Evolutionary conservation across 1,140 invertebrate species (phyloP), one percentile per base, ranked within the genome.

Genomic region (Cotesia glomerata): DNA sequence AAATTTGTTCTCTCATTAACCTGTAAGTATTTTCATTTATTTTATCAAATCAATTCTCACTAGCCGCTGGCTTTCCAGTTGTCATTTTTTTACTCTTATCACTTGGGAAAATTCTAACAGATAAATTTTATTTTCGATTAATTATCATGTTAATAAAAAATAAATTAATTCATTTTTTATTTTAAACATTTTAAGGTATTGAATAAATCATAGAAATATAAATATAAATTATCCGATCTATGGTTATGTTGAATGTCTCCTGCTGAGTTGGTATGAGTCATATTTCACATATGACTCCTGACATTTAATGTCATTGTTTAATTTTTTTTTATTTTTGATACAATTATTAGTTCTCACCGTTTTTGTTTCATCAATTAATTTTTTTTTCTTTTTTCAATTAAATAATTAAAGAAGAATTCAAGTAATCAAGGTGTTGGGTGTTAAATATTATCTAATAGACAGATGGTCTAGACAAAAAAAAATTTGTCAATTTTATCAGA

Each of bases 261-360:
- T 68, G 13, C 71, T 35, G 65, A 51, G 64, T 18, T 56, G 14
- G 56, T 52, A 51, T 73, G 76, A 79, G 69, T 79, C 76, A 77
- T 74, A 64, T 66, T 73, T 45, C 39, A 59, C 74, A 77, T 71
- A 63, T 74, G 71, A 75, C 59, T 73, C 35, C 71, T 75, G 64
- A 65, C 58, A 75, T 58, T 58, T 77, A 59, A 67, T 69, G 16
- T 61, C 11, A 69, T 69, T 59, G 35, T 56, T 59, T 11, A 39
- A 61, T 34, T 18, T 1, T 13, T 11, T 45, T 16, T 68, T 14
- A 56, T 58, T 34, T 8, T 32, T n/a, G 7, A 65, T 65, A 3
- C 8, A 67, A 67, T 13, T 52, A 52, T n/a, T 67, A 26, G 13
- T 11, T 26, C 9, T 49, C 26, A 65, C 7, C 26, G 1, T 26